Base-by-base conservation (phyloP, 2,888 invertebrate genomes). In the Caenorhabditis sp. region DNA sequence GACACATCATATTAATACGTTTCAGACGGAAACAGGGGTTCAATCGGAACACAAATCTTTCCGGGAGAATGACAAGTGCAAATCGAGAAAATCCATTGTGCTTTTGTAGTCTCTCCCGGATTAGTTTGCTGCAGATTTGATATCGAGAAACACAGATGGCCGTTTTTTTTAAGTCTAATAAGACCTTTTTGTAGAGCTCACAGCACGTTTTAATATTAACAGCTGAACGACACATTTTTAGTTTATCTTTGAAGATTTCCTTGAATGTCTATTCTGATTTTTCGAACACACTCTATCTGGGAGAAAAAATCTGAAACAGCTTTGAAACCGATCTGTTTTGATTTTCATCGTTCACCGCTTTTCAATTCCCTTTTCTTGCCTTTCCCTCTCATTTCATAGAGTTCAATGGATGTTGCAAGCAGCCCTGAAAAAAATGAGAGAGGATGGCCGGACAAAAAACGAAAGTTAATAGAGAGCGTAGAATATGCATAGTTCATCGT, bases 401-500 rank as follows among this genome's bases (percentile, higher is more conserved):
- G 49, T 61, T 49, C 49, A 49, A 56, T 56, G 31, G 19, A 59
- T 10, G 35, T 28, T 26, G 61, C 49, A 54, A 64, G 41, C 14
- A 54, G 56, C 14, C 12, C 16, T 7, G 47, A 72, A 75, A 35
- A 66, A 66, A 22, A 35, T 19, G 56, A 66, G 56, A 22, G 56
- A 64, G 26, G 64, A 51, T 31, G 31, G 31, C 31, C 5, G 22
- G 41, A 49, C 26, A 63, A 73, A 26, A 49, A 61, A 38, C 31
- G 64, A 63, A 61, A 64, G 74, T 73, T 64, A 66, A 75, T 66
- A 35, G 66, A 66, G 47, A 66, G 58, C 24, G 64, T 58, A 56
- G 66, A 75, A 75, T 63, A 75, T 75, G 66, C 75, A 75, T 75
- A 75, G 75, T 75, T 75, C 75, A 66, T 49, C 75, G 75, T 75